phyloP scores from a whole-genome alignment of 2,113 vertebrate species.

The Protobothrops flavoviridis region DNA sequence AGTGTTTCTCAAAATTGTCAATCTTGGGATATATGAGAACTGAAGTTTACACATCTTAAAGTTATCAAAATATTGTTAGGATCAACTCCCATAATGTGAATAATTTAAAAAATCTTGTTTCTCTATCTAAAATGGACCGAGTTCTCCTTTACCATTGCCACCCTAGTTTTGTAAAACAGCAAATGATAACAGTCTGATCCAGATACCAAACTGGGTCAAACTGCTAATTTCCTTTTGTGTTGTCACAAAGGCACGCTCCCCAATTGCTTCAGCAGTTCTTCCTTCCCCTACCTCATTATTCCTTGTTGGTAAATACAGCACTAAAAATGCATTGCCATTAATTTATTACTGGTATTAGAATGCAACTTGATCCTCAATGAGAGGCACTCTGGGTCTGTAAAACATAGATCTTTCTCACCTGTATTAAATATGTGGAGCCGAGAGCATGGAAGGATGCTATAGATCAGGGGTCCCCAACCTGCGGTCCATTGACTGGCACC shows the following conservation, averaged over 20 bases:
- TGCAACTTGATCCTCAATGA: neutral
- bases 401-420: neutral
- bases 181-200: neutral
- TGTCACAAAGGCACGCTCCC: neutral
- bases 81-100: neutral
- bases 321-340: neutral
- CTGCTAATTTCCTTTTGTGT: neutral
- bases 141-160: neutral
- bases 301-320: neutral
- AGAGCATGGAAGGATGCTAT: neutral
- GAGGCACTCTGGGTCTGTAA: neutral
- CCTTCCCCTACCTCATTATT: neutral
- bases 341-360: neutral
- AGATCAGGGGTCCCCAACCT: too few species aligned
- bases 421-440: neutral
- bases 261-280: neutral
- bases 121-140: neutral
- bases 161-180: neutral
- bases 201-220: neutral
- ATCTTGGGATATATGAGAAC: too few species aligned
- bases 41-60: too few species aligned
- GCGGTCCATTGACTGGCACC: too few species aligned
- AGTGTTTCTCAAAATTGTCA: too few species aligned
- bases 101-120: neutral
- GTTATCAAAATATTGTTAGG: neutral